These are phyloP conservation scores for Drosophila auraria DNA, from an alignment of 1,140 invertebrate species.

Conservation along the genomic window DNA sequence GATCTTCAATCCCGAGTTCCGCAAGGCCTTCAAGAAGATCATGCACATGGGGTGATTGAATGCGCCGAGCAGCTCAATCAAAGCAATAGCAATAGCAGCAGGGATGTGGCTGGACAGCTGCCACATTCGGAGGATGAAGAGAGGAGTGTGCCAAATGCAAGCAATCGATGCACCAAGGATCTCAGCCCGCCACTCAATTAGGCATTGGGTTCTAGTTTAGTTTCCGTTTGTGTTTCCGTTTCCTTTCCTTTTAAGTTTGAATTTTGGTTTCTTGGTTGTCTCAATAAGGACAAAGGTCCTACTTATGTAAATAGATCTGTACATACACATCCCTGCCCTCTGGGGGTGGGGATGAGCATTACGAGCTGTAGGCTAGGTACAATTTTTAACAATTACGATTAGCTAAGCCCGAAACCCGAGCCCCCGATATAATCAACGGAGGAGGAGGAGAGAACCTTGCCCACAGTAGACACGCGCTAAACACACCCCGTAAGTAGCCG, in stretches of 20 bases:
- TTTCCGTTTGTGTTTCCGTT: slow-evolving; percentile 20
- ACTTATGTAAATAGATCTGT: slow-evolving; percentile 62
- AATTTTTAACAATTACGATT: slow-evolving; percentile 65
- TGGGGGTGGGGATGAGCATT: neutral
- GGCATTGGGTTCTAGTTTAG: slow-evolving; percentile 43
- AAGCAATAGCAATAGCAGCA: neutral
- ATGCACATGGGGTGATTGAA: slow-evolving; percentile 88
- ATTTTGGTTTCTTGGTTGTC: slow-evolving; percentile 20
- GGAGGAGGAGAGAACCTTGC: neutral
- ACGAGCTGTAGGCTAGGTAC: slow-evolving; percentile 65
- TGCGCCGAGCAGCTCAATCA: neutral
- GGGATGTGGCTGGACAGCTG: neutral
- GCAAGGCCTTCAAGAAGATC: slow-evolving; percentile 99
- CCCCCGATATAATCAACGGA: slow-evolving; percentile 9
- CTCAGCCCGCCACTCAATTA: slow-evolving; percentile 66
- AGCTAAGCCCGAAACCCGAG: slow-evolving; percentile 18
- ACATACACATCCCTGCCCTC: slow-evolving; percentile 27
- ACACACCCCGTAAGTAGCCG: slow-evolving; percentile 8
- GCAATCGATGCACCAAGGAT: slow-evolving; percentile 26
- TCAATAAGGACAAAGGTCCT: slow-evolving; percentile 14
- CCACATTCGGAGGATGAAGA: neutral
- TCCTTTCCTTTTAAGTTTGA: slow-evolving; percentile 4
- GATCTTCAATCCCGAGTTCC: slow-evolving; percentile 99
- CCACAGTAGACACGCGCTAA: slow-evolving; percentile 1
- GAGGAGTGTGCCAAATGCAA: slow-evolving; percentile 60